A percentile compares a stretch with the other conserved stretches of the same genome.
These are phyloP conservation scores for Falco concolor DNA, from an alignment of 2,797 vertebrate genomes.

Conservation along the genomic window DNA sequence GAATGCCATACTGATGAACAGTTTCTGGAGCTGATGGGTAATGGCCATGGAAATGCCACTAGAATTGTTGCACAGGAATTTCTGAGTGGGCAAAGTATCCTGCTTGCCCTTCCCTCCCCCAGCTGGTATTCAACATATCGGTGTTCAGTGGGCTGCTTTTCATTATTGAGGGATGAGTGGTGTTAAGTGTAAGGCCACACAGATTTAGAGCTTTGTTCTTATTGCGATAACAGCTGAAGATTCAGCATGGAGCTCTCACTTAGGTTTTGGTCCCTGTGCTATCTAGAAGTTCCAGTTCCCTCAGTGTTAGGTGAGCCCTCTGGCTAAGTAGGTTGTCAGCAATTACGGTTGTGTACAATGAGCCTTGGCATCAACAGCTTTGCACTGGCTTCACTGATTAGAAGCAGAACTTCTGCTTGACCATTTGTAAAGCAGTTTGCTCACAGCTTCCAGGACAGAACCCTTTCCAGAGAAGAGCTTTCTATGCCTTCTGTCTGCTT, in stretches of 20 bases:
- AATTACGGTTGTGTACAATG: neutral
- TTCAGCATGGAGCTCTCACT: neutral
- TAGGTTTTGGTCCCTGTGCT: neutral
- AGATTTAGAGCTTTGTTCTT: neutral
- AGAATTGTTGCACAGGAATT: neutral
- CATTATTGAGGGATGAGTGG: neutral
- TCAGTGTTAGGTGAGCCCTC: neutral
- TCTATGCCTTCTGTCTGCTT: neutral
- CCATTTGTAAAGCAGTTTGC: neutral
- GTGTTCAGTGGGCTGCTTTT: neutral
- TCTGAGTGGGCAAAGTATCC: neutral
- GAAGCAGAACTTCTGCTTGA: neutral
- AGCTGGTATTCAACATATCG: neutral
- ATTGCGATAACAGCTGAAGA: neutral
- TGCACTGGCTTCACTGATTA: neutral
- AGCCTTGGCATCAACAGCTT: neutral
- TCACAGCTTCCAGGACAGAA: neutral
- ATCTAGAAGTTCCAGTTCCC: neutral
- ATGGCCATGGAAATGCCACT: neutral
- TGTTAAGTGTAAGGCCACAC: neutral
- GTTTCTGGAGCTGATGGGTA: neutral
- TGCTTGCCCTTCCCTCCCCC: neutral
- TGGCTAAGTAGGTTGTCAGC: neutral
- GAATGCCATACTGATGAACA: fast-evolving
- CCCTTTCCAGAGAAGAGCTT: neutral